Evolutionary conservation across 1,140 invertebrate genomes (phyloP), one percentile per base, ranked within the genome.

Genomic region (Mylabris phalerata): DNA sequence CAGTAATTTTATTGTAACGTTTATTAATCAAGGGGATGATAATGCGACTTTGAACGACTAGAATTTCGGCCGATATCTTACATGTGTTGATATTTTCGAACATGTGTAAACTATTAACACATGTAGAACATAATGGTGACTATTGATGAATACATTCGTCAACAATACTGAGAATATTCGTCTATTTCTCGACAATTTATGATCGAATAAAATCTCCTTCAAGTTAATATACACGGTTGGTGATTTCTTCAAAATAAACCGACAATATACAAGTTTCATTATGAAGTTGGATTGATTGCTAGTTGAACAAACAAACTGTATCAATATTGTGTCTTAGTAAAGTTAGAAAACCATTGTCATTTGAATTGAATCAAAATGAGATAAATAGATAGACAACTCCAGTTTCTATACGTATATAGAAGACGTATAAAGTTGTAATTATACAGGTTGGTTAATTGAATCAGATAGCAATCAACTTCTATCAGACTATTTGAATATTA

Each of bases 391-490:
- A 32, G 32, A 32, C 32, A 32, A 7, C 25, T 54, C 51, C 11
- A 52, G 26, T 42, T 45, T 48, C 47, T 32, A 4, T 32, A 32
- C 40, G n/a, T 25, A 52, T 52, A 52, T 54, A 32, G 4, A 32
- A 32, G 45, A 43, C 26, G 50, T 45, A 54, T 45, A 60, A 47
- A 56, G 46, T 49, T 51, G 44, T 60, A 60, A 60, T 60, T 60
- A 60, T 60, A 42, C 58, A 60, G 58, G 58, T 60, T 60, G 44
- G 58, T 60, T 60, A 60, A 48, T 39, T 44, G 51, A 45, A 55
- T 48, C 26, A 48, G 58, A 60, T 60, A 60, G 46, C 40, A 60
- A 32, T 32, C 32, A 32, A 7, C 7, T 32, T 7, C 4, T 32
- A 7, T 4, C 4, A 32, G 27, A 32, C 27, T 0, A 32, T 32